Conservation (phyloP, 2,797 vertebrate species). For the Manis pentadactyla region DNA sequence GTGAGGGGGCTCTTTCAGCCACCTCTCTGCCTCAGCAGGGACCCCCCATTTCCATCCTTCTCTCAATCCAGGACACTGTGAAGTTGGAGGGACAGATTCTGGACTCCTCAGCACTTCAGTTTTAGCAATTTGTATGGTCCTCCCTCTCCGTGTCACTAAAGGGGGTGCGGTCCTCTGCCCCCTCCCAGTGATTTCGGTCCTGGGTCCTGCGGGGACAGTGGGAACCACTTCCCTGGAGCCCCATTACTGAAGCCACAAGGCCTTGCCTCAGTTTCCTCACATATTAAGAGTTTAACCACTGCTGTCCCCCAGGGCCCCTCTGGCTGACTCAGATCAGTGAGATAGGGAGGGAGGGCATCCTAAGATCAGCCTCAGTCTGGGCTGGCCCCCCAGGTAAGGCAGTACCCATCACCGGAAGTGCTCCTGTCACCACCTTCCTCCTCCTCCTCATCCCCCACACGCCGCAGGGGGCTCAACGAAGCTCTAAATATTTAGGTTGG, state of each 20-base stretch:
- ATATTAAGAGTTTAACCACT: not conserved
- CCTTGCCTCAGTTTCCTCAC: conserved; percentile 40
- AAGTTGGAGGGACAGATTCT: not conserved
- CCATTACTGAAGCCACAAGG: not conserved
- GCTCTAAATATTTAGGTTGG: not conserved
- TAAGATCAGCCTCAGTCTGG: not conserved
- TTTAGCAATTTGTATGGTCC: not conserved
- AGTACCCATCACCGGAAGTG: not conserved
- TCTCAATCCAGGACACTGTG: not conserved
- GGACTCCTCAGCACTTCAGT: not conserved
- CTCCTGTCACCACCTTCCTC: not conserved
- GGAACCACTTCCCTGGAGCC: not conserved
- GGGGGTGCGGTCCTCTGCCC: not conserved
- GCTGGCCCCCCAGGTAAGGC: not conserved
- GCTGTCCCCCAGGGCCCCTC: not conserved
- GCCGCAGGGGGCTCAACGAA: not conserved
- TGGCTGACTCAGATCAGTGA: not conserved
- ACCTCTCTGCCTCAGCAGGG: not conserved
- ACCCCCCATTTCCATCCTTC: not conserved
- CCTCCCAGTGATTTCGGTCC: not conserved
- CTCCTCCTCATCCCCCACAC: not conserved
- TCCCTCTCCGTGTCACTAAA: not conserved
- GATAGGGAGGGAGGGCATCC: not conserved
- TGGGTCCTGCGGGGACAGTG: not conserved
- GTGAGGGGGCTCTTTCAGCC: not conserved